Percentiles rank a stretch among this genome's conserved stretches.
Conservation (phyloP, 2,888 invertebrate species). For the Rhagophthalmus giganteus region DNA sequence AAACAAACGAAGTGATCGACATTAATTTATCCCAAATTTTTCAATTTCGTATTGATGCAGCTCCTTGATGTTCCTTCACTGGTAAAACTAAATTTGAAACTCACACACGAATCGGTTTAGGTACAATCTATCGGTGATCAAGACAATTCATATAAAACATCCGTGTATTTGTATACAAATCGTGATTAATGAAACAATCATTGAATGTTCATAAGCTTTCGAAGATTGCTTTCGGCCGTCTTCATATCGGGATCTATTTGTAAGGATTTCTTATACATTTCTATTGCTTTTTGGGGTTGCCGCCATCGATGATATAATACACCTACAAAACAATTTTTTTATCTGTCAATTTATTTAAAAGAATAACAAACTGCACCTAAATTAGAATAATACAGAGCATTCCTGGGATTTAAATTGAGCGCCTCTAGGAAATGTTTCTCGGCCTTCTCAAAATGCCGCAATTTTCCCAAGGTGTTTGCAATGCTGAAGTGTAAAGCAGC, state of each 20-base stretch:
- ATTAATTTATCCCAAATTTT: too few species aligned
- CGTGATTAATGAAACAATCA: not conserved
- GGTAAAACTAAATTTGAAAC: too few species aligned
- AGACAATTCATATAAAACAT: too few species aligned
- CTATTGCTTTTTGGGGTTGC: constrained; percentile 71
- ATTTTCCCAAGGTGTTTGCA: constrained; percentile 87
- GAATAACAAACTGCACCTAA: too few species aligned
- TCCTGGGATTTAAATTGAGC: constrained; percentile 67
- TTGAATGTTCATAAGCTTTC: constrained; percentile 33
- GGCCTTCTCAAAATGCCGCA: constrained; percentile 73
- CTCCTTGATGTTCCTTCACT: too few species aligned
- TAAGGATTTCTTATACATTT: constrained; percentile 76
- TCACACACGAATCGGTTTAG: too few species aligned
- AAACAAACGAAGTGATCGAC: too few species aligned
- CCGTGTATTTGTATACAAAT: not conserved
- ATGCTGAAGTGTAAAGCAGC: constrained; percentile 82
- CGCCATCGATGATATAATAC: constrained; percentile 94
- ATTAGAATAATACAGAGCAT: constrained; percentile 86
- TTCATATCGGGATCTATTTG: constrained; percentile 69
- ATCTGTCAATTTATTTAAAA: constrained; percentile 24
- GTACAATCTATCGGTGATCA: too few species aligned
- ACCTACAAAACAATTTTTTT: constrained; percentile 56
- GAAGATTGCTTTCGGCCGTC: constrained; percentile 72
- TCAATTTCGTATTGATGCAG: too few species aligned
- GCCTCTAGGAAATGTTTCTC: constrained; percentile 80